A percentile compares a stretch with the other conserved stretches of the same genome.
phyloP scores from a whole-genome alignment of 1,140 invertebrate genomes.

The Scaptomyza montana region DNA sequence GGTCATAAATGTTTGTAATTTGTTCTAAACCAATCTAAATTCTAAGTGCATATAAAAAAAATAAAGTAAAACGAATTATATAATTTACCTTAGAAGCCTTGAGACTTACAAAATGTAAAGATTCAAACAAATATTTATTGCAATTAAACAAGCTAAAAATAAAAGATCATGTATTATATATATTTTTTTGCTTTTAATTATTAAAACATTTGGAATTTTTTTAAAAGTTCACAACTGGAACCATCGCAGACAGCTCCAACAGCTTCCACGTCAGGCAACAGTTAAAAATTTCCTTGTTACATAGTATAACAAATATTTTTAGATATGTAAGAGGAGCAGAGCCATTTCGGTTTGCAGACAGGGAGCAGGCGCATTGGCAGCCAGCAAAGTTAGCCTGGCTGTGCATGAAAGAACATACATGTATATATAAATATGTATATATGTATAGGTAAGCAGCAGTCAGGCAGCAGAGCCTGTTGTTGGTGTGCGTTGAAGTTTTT shows the following conservation, averaged over 20 bases:
- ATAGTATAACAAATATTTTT: conserved; percentile 18
- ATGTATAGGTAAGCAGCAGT: conserved; percentile 48
- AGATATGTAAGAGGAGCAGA: not conserved
- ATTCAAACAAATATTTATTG: conserved; percentile 76
- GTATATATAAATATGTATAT: too few relatives aligned
- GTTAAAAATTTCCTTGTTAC: conserved; percentile 1
- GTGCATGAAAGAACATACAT: not conserved
- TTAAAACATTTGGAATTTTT: not conserved
- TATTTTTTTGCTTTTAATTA: not conserved
- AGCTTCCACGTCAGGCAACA: conserved; percentile 9
- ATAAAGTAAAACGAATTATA: not conserved
- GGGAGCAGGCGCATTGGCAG: conserved; percentile 47
- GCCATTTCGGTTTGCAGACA: conserved; percentile 43
- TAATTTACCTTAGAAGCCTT: conserved; percentile 53
- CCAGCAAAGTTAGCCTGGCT: conserved; percentile 8
- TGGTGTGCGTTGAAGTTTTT: conserved; percentile 1
- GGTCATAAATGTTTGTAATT: conserved; percentile 17
- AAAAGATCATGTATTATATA: conserved; percentile 75
- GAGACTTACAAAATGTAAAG: conserved; percentile 75
- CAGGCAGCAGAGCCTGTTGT: conserved; percentile 53
- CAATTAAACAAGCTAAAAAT: conserved; percentile 69
- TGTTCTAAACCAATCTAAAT: conserved; percentile 43
- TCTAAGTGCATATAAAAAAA: conserved; percentile 45
- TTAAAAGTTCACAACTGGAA: conserved; percentile 12
- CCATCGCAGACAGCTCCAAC: not conserved